Base-by-base conservation (phyloP, 1,140 invertebrate genomes). In the Sarcophaga peregrina region DNA sequence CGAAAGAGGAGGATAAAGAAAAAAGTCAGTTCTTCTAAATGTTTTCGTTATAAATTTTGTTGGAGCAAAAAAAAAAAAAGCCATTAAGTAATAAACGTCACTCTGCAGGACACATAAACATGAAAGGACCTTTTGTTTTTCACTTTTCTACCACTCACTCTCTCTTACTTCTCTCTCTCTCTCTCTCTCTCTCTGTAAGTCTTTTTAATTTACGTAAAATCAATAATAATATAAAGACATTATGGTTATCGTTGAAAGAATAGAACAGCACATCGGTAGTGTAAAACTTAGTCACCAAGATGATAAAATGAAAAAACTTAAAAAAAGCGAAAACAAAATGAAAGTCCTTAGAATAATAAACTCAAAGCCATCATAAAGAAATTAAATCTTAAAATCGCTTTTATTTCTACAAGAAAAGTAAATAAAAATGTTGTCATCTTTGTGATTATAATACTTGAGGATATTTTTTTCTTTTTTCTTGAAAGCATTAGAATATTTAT, bases 151-250 rank as follows among this genome's bases (percentile, higher is more conserved):
- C 25, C 25, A 37, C 25, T 62, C 15, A 62, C n/a, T n/a, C n/a
- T n/a, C n/a, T n/a, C n/a, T n/a, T n/a, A n/a, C 6, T 62, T 62
- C 58, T 2, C 25, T 37, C 25, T 62, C 15, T 72, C 9, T 8
- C 20, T 72, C 20, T 20, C 37, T 20, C 20, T 17, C 1, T 20
- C 4, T 37, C 25, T 37, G n/a, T 47, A 47, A 50, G 75, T 78
- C 20, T 13, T 68, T 50, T 50, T 52, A 78, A 78, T 78, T 78
- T 78, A 78, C 75, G 75, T 78, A 78, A 78, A 78, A 78, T 78
- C 75, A 78, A 78, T 78, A 50, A 11, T 50, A 52, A 78, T 78
- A 20, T 78, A 20, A 78, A 52, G 75, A 78, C 75, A 78, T 78
- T 52, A 78, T 20, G 75, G n/a, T 5, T n/a, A 13, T 5, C n/a